These are phyloP conservation scores for Escarpia spicata DNA, from an alignment of 2,888 invertebrate genomes.

Conservation along the genomic window DNA sequence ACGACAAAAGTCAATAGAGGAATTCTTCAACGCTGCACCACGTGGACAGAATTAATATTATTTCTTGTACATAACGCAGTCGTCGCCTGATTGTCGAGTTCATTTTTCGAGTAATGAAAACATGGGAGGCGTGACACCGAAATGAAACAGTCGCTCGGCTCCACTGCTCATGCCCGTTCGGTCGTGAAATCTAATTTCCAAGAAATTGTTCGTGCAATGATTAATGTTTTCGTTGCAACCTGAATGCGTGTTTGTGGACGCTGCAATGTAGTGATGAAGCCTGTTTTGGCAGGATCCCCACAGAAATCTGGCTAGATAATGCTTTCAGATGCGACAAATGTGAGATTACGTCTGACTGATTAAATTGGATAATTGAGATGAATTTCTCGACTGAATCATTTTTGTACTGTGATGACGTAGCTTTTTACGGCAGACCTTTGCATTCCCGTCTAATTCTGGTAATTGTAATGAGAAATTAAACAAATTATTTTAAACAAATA, in stretches of 20 bases:
- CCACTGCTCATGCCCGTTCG: neutral
- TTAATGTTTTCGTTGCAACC: neutral
- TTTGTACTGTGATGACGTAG: neutral
- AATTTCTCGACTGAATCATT: neutral
- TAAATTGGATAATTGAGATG: neutral
- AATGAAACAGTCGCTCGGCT: neutral
- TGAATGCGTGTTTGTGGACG: neutral
- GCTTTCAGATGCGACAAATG: neutral
- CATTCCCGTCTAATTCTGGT: neutral
- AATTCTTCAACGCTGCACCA: neutral
- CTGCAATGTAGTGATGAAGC: neutral
- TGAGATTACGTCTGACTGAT: neutral
- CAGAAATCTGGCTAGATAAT: neutral
- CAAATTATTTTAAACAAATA: neutral
- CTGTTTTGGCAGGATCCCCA: conserved; percentile 7
- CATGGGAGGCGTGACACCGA: neutral
- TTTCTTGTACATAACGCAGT: conserved; percentile 16
- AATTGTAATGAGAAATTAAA: neutral
- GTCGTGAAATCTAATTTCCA: conserved; percentile 16
- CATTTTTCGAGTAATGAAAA: conserved; percentile 3
- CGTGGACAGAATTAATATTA: neutral
- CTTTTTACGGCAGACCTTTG: neutral
- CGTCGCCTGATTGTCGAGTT: neutral
- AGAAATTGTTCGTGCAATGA: neutral
- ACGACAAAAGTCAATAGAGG: neutral